These are phyloP conservation scores for Pheosia gnoma DNA, from an alignment of 2,888 invertebrate genomes.

Conservation along the genomic window DNA sequence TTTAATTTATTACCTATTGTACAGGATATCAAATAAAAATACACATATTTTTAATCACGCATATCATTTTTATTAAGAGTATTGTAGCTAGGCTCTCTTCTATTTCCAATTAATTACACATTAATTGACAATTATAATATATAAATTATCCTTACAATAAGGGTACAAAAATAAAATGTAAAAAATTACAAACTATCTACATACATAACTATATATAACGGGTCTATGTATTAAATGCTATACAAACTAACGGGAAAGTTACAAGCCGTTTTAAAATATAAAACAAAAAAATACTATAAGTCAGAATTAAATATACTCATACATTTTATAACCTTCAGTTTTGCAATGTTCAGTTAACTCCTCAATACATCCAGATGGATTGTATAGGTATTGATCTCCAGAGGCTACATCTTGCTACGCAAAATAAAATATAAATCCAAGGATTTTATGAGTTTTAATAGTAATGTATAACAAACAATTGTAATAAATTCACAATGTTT, in stretches of 20 bases:
- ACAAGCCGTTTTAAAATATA: neutral
- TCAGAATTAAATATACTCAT: no score
- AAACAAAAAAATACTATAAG: no score
- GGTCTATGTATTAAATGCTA: constrained; percentile 15
- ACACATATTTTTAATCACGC: constrained; percentile 57
- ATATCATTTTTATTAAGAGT: constrained; percentile 73
- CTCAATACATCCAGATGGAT: no score
- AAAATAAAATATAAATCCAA: no score
- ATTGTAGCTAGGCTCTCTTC: constrained; percentile 69
- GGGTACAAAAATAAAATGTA: constrained; percentile 79
- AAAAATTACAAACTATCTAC: constrained; percentile 66
- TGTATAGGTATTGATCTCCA: no score
- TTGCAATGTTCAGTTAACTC: no score
- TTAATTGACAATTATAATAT: constrained; percentile 75
- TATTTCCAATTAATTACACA: constrained; percentile 70
- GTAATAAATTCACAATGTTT: no score
- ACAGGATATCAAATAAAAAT: constrained; percentile 15
- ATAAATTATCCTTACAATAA: constrained; percentile 69
- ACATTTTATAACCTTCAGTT: no score
- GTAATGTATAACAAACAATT: no score
- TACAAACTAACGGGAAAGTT: constrained; percentile 18
- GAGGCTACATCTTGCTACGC: no score
- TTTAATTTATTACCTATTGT: no score
- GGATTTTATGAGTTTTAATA: no score
- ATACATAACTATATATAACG: constrained; percentile 34